These are phyloP conservation scores for Cercocebus atys DNA, from an alignment of 2,113 vertebrate genomes.

Conservation along the genomic window DNA sequence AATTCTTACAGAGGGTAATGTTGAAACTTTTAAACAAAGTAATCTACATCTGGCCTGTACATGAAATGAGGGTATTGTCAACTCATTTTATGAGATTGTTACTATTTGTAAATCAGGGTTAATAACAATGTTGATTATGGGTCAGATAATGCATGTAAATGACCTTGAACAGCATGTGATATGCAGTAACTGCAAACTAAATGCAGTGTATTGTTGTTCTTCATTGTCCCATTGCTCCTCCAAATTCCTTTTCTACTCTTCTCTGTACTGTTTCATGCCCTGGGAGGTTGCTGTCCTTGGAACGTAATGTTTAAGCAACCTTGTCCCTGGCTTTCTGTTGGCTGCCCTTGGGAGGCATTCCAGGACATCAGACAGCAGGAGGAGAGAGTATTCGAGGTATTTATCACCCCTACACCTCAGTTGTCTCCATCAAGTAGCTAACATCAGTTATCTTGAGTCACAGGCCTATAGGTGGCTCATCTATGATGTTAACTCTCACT, in stretches of 20 bases:
- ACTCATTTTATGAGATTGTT: neutral
- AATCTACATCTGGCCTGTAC: neutral
- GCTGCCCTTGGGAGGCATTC: neutral
- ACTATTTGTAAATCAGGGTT: neutral
- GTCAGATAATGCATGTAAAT: neutral
- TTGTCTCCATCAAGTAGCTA: neutral
- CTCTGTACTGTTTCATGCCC: neutral
- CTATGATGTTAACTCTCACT: neutral
- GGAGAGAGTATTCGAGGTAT: rapidly evolving
- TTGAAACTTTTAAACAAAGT: neutral
- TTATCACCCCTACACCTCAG: too few relatives aligned
- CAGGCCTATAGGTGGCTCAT: neutral
- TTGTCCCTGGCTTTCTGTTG: neutral
- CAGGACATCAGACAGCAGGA: neutral
- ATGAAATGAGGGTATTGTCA: neutral
- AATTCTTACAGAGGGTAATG: neutral
- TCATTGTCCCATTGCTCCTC: neutral
- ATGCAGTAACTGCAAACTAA: neutral
- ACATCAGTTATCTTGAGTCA: neutral
- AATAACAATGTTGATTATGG: neutral
- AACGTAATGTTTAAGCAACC: neutral
- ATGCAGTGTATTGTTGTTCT: neutral
- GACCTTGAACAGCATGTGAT: neutral
- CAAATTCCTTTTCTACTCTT: neutral
- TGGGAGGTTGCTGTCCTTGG: neutral